Percentiles rank a stretch among this genome's conserved stretches.
Evolutionary conservation across 2,797 vertebrate species (phyloP).

Genomic region (Sebastes minor): DNA sequence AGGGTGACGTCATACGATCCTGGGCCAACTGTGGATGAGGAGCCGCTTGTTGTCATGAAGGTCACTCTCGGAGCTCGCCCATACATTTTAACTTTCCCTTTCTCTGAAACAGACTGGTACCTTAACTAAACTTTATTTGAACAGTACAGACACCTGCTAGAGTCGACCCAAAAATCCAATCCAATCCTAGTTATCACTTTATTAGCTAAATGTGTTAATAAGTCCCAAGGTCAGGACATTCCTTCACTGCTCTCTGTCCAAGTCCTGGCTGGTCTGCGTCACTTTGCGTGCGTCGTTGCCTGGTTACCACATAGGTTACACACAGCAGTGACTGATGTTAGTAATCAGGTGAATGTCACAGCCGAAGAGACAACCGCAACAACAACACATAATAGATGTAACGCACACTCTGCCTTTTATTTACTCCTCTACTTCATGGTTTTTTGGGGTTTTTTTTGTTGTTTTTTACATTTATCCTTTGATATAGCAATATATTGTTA

Average conservation of each 20-base stretch:
- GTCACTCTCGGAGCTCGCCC: slow-evolving; percentile 65
- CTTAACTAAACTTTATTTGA: background rate
- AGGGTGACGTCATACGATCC: slow-evolving; percentile 65
- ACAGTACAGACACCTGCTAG: background rate
- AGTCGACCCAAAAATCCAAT: background rate
- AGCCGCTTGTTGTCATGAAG: slow-evolving; percentile 9
- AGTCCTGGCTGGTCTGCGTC: background rate
- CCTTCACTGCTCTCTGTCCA: background rate
- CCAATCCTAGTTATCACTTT: no score
- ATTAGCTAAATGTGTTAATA: background rate
- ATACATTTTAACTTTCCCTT: slow-evolving; percentile 55
- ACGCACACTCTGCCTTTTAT: no score
- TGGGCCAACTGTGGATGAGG: slow-evolving; percentile 62
- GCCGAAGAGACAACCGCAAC: no score
- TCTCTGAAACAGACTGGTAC: background rate
- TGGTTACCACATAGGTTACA: slow-evolving; percentile 40
- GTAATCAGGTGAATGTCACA: background rate
- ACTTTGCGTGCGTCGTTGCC: slow-evolving; percentile 56
- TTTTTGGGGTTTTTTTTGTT: no score
- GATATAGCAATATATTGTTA: no score
- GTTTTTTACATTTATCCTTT: no score
- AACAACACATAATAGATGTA: no score
- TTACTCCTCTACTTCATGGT: no score
- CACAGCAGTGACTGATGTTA: background rate
- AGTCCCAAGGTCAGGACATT: background rate